Evolutionary conservation across 2,888 invertebrate genomes (phyloP).

Genomic region (Copidosoma aretas): DNA sequence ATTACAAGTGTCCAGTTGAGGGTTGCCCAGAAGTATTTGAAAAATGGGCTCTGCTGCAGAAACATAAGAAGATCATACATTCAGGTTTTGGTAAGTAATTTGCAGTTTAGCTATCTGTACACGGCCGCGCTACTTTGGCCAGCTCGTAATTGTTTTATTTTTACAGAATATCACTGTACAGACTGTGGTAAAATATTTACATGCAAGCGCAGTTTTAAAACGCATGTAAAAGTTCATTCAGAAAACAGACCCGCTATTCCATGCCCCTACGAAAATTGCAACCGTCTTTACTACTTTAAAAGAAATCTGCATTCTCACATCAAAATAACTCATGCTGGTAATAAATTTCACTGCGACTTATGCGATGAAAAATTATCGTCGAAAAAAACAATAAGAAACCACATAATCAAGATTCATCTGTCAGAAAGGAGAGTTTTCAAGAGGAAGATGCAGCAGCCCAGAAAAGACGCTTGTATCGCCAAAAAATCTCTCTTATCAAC

Average conservation of each 20-base stretch:
- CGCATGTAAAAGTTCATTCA: constrained; percentile 19
- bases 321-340: constrained; percentile 63
- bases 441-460: constrained; percentile 26
- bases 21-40: constrained; percentile 64
- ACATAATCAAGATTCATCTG: constrained; percentile 46
- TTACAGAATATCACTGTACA: constrained; percentile 19
- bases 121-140: background rate
- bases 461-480: constrained; percentile 46
- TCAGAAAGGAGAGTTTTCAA: constrained; percentile 32
- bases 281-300: constrained; percentile 65
- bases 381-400: constrained; percentile 45
- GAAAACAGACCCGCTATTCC: constrained; percentile 38
- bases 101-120: background rate
- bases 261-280: constrained; percentile 60
- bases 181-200: constrained; percentile 51
- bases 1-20: constrained; percentile 62
- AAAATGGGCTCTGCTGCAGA: constrained; percentile 64
- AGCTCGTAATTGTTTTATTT: background rate
- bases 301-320: constrained; percentile 68
- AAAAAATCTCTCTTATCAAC: constrained; percentile 46
- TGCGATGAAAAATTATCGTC: constrained; percentile 44
- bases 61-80: constrained; percentile 64
- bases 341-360: constrained; percentile 58
- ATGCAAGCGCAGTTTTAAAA: constrained; percentile 23
- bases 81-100: constrained; percentile 17